Evolutionary conservation across 2,797 vertebrate genomes (phyloP).

Genomic region (Chaunax sp.): DNA sequence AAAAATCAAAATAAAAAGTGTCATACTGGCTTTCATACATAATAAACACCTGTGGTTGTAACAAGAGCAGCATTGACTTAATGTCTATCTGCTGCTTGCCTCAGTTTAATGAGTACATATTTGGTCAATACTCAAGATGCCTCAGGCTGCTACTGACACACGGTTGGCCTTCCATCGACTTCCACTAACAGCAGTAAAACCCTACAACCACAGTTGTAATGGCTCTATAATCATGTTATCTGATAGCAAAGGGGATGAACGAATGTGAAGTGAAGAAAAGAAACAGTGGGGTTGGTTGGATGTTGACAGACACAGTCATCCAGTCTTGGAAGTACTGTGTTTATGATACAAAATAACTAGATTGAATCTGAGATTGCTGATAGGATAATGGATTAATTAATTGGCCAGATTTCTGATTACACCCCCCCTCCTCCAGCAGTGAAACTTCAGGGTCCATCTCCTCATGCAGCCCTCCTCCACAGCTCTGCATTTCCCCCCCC

Average conservation of each 20-base stretch:
- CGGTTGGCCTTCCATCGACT: slow-evolving; percentile 35
- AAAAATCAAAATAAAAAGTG: not conserved
- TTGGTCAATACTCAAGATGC: slow-evolving; percentile 24
- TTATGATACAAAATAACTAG: not conserved
- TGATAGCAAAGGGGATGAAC: slow-evolving; percentile 70
- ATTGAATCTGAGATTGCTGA: not conserved
- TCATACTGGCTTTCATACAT: not conserved
- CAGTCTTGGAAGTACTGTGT: not conserved
- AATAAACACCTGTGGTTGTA: not conserved
- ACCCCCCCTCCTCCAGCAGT: not conserved
- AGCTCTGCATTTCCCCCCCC: slow-evolving; percentile 11
- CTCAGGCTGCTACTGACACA: slow-evolving; percentile 25
- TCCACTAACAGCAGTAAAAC: slow-evolving; percentile 40
- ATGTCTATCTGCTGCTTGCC: not conserved
- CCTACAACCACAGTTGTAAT: slow-evolving; percentile 41
- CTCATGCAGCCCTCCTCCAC: slow-evolving; percentile 8
- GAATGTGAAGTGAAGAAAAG: slow-evolving; percentile 64
- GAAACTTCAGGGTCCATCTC: slow-evolving; percentile 18
- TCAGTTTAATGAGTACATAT: slow-evolving; percentile 21
- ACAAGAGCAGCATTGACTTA: slow-evolving; percentile 15
- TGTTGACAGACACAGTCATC: not conserved
- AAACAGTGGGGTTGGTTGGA: too few species aligned
- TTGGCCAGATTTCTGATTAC: not conserved
- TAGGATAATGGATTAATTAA: slow-evolving; percentile 14
- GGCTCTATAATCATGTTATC: slow-evolving; percentile 66